Conservation (phyloP, 2,113 vertebrate genomes). For the Phyllopteryx taeniolatus region DNA sequence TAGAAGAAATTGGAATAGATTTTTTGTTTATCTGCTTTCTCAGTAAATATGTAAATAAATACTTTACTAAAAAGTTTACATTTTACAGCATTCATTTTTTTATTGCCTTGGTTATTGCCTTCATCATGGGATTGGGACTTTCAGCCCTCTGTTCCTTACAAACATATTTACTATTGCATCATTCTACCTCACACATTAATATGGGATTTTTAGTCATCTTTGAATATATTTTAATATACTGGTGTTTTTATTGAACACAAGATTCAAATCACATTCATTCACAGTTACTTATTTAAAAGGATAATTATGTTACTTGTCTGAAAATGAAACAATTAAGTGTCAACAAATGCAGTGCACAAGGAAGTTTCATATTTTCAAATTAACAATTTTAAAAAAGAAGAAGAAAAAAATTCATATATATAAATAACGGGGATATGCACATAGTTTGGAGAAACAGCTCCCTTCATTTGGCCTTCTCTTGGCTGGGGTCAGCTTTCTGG, state of each 20-base stretch:
- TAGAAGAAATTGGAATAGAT: background rate
- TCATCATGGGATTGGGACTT: too few species aligned
- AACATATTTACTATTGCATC: background rate
- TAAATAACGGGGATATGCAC: slow-evolving; percentile 65
- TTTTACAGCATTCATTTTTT: too few species aligned
- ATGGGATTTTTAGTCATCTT: background rate
- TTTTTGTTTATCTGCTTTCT: slow-evolving; percentile 1
- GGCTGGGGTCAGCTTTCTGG: background rate
- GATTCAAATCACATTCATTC: slow-evolving; percentile 25
- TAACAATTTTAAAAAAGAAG: slow-evolving; percentile 18
- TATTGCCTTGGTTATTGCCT: too few species aligned
- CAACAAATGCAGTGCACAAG: slow-evolving; percentile 26
- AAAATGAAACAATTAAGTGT: slow-evolving; percentile 5
- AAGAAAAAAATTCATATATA: slow-evolving; percentile 1
- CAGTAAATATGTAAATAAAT: background rate
- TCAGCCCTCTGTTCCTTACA: too few species aligned
- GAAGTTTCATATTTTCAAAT: slow-evolving; percentile 21
- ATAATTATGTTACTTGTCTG: slow-evolving; percentile 18
- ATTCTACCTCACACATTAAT: background rate
- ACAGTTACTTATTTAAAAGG: background rate
- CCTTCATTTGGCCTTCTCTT: slow-evolving; percentile 17
- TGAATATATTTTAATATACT: slow-evolving; percentile 1
- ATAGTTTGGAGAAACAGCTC: slow-evolving; percentile 22
- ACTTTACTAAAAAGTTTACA: background rate
- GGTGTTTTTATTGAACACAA: slow-evolving; percentile 42